Percentiles rank a stretch among this genome's conserved stretches.
Conservation (phyloP, 2,797 vertebrate genomes). For the Brachymystax lenok region DNA sequence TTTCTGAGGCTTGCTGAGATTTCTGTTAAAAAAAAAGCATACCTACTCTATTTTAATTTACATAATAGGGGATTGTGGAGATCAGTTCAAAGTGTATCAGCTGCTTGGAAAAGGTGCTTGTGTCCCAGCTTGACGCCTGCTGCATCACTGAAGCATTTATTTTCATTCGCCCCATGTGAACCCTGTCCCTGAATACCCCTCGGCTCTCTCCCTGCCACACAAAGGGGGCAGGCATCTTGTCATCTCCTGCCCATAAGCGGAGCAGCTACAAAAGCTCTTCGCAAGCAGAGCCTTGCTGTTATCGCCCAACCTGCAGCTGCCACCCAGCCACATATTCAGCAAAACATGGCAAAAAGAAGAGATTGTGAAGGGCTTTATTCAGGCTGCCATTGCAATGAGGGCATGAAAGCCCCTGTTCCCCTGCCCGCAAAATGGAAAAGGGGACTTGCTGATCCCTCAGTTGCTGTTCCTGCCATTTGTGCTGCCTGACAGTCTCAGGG, state of each 20-base stretch:
- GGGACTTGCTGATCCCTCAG: too few species aligned
- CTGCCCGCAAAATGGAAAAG: too few species aligned
- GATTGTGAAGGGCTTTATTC: neutral
- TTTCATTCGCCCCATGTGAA: neutral
- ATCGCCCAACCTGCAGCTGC: constrained; percentile 10
- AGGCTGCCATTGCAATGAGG: neutral
- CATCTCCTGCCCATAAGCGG: neutral
- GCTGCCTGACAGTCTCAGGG: neutral
- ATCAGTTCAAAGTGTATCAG: constrained; percentile 4
- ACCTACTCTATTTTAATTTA: neutral
- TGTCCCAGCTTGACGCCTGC: constrained; percentile 1
- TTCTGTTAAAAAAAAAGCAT: neutral
- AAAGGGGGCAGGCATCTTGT: constrained; percentile 1
- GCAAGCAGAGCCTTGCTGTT: neutral
- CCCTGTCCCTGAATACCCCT: neutral
- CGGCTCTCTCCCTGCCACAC: neutral
- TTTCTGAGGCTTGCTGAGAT: neutral
- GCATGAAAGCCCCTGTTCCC: neutral
- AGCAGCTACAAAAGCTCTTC: constrained; percentile 3
- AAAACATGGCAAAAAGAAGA: neutral
- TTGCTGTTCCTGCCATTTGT: neutral
- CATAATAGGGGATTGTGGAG: neutral
- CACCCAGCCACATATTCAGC: neutral
- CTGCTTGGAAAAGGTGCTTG: neutral
- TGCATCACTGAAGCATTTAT: constrained; percentile 6